phyloP scores from a whole-genome alignment of 2,888 invertebrate genomes.

The Andrena haemorrhoa region DNA sequence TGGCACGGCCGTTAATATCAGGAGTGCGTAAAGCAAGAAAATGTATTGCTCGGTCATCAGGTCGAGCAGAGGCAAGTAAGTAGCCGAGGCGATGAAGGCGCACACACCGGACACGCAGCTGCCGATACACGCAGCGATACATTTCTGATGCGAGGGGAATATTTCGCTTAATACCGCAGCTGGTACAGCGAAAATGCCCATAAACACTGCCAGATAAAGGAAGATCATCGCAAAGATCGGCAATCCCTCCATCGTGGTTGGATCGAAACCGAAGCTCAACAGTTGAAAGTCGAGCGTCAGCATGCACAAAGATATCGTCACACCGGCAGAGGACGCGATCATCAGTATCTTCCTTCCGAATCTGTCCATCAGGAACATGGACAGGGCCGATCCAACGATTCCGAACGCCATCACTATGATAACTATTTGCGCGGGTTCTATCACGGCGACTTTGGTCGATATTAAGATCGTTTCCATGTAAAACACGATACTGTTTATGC shows the following conservation, averaged over 20 bases:
- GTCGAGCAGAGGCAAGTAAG: conserved; percentile 71
- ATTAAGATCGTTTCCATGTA: conserved; percentile 80
- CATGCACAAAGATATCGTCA: conserved; percentile 59
- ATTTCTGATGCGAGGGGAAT: conserved; percentile 74
- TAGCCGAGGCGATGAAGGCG: conserved; percentile 66
- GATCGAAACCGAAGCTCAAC: conserved; percentile 65
- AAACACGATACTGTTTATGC: conserved; percentile 76
- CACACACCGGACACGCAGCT: conserved; percentile 64
- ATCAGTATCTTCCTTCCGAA: conserved; percentile 77
- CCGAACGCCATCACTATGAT: conserved; percentile 75
- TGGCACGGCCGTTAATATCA: conserved; percentile 66
- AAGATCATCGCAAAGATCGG: conserved; percentile 69
- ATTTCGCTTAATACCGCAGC: conserved; percentile 71
- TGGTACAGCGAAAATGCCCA: conserved; percentile 70
- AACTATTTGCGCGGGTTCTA: conserved; percentile 75
- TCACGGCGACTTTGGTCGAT: conserved; percentile 68
- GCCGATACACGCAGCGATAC: conserved; percentile 68
- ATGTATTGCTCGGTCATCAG: conserved; percentile 66
- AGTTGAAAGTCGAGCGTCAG: conserved; percentile 75
- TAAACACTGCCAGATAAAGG: conserved; percentile 69
- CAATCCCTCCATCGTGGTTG: conserved; percentile 71
- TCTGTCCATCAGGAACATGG: conserved; percentile 77
- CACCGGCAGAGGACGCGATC: conserved; percentile 67
- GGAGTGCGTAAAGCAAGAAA: conserved; percentile 71
- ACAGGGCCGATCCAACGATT: conserved; percentile 71